Conservation (phyloP, 2,797 vertebrate genomes). For the Tangara arthus region DNA sequence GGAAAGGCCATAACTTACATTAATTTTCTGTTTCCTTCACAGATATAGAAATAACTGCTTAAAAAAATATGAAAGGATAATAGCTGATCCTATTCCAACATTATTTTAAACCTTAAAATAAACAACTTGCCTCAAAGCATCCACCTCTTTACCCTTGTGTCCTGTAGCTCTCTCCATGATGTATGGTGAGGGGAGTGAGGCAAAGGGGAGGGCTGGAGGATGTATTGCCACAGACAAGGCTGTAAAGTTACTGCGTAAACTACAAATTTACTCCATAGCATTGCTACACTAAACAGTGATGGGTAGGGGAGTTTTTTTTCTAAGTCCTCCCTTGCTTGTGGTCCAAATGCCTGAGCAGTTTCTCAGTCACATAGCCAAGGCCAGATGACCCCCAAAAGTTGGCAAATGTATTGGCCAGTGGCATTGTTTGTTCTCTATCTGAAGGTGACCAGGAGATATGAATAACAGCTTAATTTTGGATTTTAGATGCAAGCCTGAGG, state of each 20-base stretch:
- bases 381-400: neutral
- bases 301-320: neutral
- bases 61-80: neutral
- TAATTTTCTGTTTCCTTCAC: neutral
- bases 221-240: neutral
- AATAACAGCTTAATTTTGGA: conserved; percentile 27
- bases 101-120: neutral
- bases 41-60: neutral
- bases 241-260: neutral
- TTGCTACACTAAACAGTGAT: neutral
- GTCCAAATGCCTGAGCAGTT: neutral
- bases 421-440: neutral
- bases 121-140: neutral
- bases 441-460: conserved; percentile 21
- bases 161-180: neutral
- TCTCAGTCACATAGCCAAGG: neutral
- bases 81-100: neutral
- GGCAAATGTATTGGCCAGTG: neutral
- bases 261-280: neutral
- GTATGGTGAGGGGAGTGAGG: neutral
- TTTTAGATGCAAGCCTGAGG: conserved; percentile 40
- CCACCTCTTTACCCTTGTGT: neutral
- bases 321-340: neutral
- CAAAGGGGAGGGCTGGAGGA: neutral
- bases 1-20: neutral